Base-by-base conservation (phyloP, 2,797 vertebrate species). In the Cossypha dichroa region DNA sequence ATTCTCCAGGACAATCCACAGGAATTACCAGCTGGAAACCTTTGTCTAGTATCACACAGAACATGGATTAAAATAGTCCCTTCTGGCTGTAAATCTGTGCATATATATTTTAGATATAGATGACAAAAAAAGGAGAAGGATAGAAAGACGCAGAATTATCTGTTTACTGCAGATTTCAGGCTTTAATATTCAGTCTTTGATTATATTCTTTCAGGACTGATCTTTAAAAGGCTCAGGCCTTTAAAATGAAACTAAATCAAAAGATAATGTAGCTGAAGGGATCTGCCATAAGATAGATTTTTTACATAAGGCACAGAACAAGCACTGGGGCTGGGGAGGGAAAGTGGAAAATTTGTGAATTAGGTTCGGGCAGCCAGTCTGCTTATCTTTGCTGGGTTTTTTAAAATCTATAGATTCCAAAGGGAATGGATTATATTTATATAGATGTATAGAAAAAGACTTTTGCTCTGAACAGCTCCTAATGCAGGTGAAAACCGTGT, bases 401-500 rank as follows among this genome's bases (percentile, higher is more conserved):
- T 94, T 80, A 29, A 94, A 97, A 95, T 78, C 76, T 70, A 17
- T 48, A 93, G 81, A 54, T 98, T 97, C 82, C 88, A 94, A 95
- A 96, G 82, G 82, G 48, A 96, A 85, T 38, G 76, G 78, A 86
- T 94, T 95, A 92, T 97, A 97, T 97, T 96, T 97, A 88, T 94
- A 92, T 51, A 96, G 87, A 97, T 46, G 48, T 96, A 92, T 91
- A 96, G 94, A 93, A 92, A 79, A 90, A 93, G 83, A 80, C 70
- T 98, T 97, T 97, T 93, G 76, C 95, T 92, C 75, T 68, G 86
- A 96, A 94, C 95, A 91, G 66, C 36, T 78, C 85, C 88, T 98
- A 97, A 98, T 97, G 97, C 97, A 97, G 97, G 98, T 98, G 97
- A 98, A 98, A 98, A 97, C 38, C 96, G 91, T 91, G 88, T 98